These are phyloP conservation scores for Euzetes globulus DNA, from an alignment of 2,888 invertebrate species.

Conservation along the genomic window DNA sequence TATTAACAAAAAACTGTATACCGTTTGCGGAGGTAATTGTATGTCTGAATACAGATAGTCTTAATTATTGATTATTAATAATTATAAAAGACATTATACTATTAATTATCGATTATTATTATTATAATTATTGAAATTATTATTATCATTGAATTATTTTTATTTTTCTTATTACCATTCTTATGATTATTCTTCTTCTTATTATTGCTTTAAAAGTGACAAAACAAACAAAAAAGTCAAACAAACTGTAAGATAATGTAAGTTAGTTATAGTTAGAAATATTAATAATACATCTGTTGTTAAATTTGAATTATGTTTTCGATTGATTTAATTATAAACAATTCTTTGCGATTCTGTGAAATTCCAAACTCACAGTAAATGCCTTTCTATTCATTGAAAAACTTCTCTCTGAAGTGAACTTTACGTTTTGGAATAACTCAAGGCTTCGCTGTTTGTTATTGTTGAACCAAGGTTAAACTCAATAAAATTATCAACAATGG, in stretches of 20 bases:
- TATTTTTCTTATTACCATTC: background rate
- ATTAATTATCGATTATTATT: conserved; percentile 6
- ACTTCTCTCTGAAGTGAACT: too few relatives aligned
- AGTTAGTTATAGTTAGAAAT: conserved; percentile 25
- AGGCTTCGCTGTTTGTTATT: too few relatives aligned
- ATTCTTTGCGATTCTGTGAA: too few relatives aligned
- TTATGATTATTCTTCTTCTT: background rate
- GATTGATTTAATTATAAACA: background rate
- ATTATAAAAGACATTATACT: background rate
- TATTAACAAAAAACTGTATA: conserved; percentile 26
- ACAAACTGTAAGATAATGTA: conserved; percentile 5
- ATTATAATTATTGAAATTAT: background rate
- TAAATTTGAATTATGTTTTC: background rate
- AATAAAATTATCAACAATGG: too few relatives aligned
- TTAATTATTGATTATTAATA: background rate
- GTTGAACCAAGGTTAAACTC: too few relatives aligned
- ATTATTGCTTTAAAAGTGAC: background rate
- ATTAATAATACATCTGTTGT: conserved; percentile 18
- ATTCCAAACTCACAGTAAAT: too few relatives aligned
- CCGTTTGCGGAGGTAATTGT: conserved; percentile 29
- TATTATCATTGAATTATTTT: background rate
- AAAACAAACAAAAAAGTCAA: background rate
- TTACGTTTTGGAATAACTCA: too few relatives aligned
- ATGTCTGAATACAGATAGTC: conserved; percentile 29
- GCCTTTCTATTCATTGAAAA: too few relatives aligned